These are phyloP conservation scores for Conus ventricosus DNA, from an alignment of 1,140 invertebrate species.

Conservation along the genomic window DNA sequence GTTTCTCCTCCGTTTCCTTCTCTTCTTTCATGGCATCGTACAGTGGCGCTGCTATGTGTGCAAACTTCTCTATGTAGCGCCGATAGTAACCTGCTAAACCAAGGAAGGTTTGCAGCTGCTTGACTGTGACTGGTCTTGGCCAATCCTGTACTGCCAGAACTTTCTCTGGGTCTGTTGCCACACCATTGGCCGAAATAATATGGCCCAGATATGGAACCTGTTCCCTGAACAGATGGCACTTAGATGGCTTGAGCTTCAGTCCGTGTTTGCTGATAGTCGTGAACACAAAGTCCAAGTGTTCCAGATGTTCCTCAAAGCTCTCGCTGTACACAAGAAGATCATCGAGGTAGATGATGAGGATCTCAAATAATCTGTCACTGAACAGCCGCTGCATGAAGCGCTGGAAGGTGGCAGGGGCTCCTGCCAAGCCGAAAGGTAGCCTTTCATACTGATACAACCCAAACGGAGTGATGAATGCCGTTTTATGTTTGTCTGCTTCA, in stretches of 20 bases:
- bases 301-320: slow-evolving; percentile 34
- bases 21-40: neutral
- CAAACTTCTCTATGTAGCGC: slow-evolving; percentile 67
- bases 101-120: slow-evolving; percentile 73
- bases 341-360: slow-evolving; percentile 53
- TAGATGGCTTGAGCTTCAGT: slow-evolving; percentile 44
- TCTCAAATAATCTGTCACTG: slow-evolving; percentile 44
- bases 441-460: slow-evolving; percentile 43
- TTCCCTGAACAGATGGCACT: slow-evolving; percentile 47
- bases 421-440: slow-evolving; percentile 52
- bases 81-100: slow-evolving; percentile 74
- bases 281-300: slow-evolving; percentile 53
- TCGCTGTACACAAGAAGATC: slow-evolving; percentile 51
- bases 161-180: slow-evolving; percentile 72
- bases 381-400: neutral
- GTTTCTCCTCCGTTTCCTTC: neutral
- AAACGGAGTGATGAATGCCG: slow-evolving; percentile 41
- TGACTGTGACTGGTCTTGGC: slow-evolving; percentile 56
- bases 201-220: slow-evolving; percentile 52
- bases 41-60: slow-evolving; percentile 68
- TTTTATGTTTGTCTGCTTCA: slow-evolving; percentile 30
- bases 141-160: slow-evolving; percentile 65
- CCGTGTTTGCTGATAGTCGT: slow-evolving; percentile 43
- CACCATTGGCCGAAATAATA: slow-evolving; percentile 42
- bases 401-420: slow-evolving; percentile 26